Evolutionary conservation across 2,113 vertebrate species (phyloP).

Genomic region (Cyanocitta stelleri): DNA sequence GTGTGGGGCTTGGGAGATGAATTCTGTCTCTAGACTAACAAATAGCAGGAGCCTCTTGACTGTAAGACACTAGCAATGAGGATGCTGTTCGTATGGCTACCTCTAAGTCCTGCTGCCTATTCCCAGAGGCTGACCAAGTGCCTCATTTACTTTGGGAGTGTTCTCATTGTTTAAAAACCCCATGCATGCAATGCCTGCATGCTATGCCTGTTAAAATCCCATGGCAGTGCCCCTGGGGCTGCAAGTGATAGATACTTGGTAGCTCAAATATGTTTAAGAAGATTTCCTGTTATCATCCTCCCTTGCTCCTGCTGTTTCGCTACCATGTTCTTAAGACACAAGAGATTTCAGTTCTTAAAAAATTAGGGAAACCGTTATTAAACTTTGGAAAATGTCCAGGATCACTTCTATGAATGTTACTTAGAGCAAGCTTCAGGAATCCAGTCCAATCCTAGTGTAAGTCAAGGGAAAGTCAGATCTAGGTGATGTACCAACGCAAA

Average conservation of each 20-base stretch:
- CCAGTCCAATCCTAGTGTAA: not conserved
- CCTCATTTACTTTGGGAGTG: not conserved
- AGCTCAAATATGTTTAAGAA: constrained; percentile 29
- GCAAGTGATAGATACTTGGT: constrained; percentile 13
- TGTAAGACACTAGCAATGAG: not conserved
- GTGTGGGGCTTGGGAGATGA: not conserved
- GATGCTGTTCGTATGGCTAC: not conserved
- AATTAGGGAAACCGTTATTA: not conserved
- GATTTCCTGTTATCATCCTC: constrained; percentile 36
- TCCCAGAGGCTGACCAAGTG: not conserved
- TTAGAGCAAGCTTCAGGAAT: not conserved
- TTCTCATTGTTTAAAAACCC: not conserved
- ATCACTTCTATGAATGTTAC: not conserved
- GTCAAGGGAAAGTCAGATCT: not conserved
- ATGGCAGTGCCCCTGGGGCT: not conserved
- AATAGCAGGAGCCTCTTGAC: not conserved
- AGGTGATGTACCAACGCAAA: not conserved
- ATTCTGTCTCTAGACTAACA: not conserved
- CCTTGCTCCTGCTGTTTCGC: not conserved
- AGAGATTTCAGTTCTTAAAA: not conserved
- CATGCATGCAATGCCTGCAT: not conserved
- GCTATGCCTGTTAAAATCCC: not conserved
- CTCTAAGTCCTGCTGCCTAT: not conserved
- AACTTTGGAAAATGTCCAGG: not conserved
- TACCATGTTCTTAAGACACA: not conserved